Conservation (phyloP, 2,113 vertebrate species). For the Tylochromis polylepis region DNA sequence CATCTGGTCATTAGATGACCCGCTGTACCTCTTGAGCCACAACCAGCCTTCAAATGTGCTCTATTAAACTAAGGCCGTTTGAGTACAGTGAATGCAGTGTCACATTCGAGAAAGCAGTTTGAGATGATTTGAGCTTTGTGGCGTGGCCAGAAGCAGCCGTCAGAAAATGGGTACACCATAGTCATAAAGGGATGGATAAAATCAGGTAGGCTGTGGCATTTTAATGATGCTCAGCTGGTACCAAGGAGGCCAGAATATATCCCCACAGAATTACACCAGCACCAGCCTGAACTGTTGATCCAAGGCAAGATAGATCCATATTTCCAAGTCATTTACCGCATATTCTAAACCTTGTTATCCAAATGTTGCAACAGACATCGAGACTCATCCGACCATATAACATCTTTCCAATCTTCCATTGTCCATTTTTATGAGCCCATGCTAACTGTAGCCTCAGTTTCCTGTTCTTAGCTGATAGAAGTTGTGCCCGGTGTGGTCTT, state of each 20-base stretch:
- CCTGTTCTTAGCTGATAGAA: neutral
- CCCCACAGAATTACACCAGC: neutral
- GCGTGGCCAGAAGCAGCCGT: rapidly evolving
- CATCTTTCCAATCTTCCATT: rapidly evolving
- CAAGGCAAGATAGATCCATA: neutral
- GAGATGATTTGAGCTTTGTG: neutral
- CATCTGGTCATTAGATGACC: neutral
- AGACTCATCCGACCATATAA: neutral
- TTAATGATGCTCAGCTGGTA: no score
- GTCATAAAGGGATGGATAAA: rapidly evolving
- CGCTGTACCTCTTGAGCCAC: neutral
- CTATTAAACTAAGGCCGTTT: rapidly evolving
- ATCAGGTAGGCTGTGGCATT: no score
- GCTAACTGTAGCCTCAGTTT: neutral
- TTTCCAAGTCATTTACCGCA: neutral
- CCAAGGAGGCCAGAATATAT: neutral
- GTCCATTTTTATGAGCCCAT: neutral
- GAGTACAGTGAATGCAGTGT: neutral
- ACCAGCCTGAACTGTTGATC: neutral
- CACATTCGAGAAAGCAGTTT: rapidly evolving
- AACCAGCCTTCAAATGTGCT: neutral
- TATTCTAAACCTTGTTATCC: neutral
- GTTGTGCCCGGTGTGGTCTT: neutral
- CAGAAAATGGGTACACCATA: neutral
- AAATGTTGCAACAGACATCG: neutral